These are phyloP conservation scores for Artibeus lituratus DNA, from an alignment of 2,797 vertebrate genomes.

Conservation along the genomic window DNA sequence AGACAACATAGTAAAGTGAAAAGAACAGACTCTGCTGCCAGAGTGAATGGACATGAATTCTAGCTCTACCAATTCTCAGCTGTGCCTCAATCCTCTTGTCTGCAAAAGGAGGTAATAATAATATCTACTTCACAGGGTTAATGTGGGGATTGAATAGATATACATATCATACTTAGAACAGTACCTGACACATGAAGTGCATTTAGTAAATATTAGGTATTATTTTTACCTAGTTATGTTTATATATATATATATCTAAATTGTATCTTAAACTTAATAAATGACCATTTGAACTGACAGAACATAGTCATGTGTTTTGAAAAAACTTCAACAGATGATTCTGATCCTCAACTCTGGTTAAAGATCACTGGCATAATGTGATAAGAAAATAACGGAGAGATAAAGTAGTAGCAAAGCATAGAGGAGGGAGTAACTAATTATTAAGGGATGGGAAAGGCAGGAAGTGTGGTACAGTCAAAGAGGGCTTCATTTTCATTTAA, in stretches of 20 bases:
- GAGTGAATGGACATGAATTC: neutral
- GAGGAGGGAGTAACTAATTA: neutral
- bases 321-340: neutral
- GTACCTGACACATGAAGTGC: neutral
- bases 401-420: neutral
- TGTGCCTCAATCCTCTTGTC: neutral
- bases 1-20: neutral
- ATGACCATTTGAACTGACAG: neutral
- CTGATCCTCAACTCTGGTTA: neutral
- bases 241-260: neutral
- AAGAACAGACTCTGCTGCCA: neutral
- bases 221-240: neutral
- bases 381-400: neutral
- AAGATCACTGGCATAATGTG: neutral
- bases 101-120: neutral
- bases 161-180: neutral
- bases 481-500: neutral
- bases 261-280: neutral
- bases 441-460: neutral
- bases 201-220: neutral
- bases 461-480: neutral
- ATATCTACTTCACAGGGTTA: neutral
- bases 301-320: neutral
- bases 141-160: neutral
- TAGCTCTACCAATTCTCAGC: neutral